A percentile compares a stretch with the other conserved stretches of the same genome.
These are phyloP conservation scores for Prunella strophiata DNA, from an alignment of 2,797 vertebrate species.

Conservation along the genomic window DNA sequence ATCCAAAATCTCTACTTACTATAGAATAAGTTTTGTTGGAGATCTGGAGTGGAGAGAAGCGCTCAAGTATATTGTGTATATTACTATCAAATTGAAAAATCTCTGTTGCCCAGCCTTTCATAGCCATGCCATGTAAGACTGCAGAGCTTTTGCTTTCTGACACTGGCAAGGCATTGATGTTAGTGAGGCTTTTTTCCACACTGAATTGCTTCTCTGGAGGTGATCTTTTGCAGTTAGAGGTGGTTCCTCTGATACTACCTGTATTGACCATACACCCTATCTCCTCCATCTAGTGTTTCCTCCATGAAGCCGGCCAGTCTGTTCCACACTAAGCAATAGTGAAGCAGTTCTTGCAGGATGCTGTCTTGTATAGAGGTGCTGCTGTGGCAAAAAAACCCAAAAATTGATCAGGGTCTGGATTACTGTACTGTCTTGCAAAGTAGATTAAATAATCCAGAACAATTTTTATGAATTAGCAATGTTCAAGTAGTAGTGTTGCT, in stretches of 20 bases:
- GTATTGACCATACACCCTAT: rapidly evolving
- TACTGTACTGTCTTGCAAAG: background rate
- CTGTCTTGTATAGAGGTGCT: rapidly evolving
- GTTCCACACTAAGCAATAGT: no score
- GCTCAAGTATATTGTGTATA: background rate
- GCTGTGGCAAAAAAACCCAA: background rate
- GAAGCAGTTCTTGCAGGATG: background rate
- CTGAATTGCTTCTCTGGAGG: background rate
- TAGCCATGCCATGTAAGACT: rapidly evolving
- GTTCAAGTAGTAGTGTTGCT: background rate
- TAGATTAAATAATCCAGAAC: background rate
- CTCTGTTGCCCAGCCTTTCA: background rate
- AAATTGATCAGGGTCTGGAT: background rate
- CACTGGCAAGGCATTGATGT: background rate
- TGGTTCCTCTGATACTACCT: background rate
- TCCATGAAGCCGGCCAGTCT: background rate
- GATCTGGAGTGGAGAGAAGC: background rate
- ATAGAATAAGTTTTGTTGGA: background rate
- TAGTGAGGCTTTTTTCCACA: background rate
- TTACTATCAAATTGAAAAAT: background rate
- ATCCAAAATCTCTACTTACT: background rate
- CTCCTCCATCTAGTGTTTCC: background rate
- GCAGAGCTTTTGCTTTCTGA: background rate
- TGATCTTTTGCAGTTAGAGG: background rate
- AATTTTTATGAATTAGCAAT: background rate